A percentile compares a stretch with the other conserved stretches of the same genome.
Conservation (phyloP, 2,113 vertebrate species). For the Serinus canaria region DNA sequence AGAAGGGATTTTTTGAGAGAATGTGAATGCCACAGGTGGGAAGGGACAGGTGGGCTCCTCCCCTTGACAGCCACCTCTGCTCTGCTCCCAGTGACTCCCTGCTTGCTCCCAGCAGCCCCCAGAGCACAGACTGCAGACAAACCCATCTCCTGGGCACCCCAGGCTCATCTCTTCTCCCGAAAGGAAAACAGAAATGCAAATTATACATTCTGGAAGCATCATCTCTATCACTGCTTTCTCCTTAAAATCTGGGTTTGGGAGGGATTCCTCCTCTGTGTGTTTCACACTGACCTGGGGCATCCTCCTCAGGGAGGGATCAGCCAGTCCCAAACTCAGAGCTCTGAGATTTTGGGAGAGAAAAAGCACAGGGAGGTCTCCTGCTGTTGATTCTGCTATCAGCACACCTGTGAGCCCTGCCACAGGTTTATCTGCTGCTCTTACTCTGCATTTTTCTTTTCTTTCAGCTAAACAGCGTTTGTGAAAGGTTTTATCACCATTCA, state of each 20-base stretch:
- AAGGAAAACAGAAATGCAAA: not conserved
- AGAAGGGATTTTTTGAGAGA: too few relatives aligned
- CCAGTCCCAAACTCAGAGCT: not conserved
- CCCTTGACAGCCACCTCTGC: rapidly evolving
- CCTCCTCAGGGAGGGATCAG: not conserved
- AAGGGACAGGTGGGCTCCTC: rapidly evolving
- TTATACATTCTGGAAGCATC: not conserved
- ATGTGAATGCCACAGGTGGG: not conserved
- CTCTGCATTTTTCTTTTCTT: not conserved
- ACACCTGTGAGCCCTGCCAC: not conserved
- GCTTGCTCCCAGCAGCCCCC: not conserved
- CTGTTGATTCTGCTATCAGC: rapidly evolving
- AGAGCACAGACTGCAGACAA: not conserved
- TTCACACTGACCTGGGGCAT: not conserved
- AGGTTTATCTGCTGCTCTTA: not conserved
- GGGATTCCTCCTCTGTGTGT: not conserved
- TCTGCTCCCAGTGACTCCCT: not conserved
- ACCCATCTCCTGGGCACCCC: conserved; percentile 35
- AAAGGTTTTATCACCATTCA: conserved; percentile 32
- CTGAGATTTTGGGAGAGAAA: not conserved
- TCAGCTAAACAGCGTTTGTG: not conserved
- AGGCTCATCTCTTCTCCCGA: not conserved
- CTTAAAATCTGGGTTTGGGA: not conserved
- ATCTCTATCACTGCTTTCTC: not conserved
- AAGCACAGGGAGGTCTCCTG: rapidly evolving